Percentiles rank a stretch among this genome's conserved stretches.
Evolutionary conservation across 1,140 invertebrate genomes (phyloP).

Genomic region (Subanguina moxae): DNA sequence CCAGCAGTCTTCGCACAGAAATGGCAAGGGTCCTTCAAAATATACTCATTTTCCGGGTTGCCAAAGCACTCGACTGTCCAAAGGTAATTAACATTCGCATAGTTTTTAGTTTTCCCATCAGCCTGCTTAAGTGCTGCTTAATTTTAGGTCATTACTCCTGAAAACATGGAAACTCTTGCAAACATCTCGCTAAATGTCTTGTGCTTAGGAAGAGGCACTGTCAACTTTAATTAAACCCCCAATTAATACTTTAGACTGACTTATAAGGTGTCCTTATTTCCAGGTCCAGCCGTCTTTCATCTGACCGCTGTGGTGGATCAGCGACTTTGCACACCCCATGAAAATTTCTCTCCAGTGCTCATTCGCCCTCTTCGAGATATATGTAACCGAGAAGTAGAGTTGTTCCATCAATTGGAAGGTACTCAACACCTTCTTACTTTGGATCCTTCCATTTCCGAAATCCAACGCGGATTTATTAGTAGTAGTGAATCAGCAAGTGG

Average conservation of each 20-base stretch:
- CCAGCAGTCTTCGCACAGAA: background rate
- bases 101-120: background rate
- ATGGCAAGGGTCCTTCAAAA: background rate
- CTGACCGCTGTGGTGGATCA: slow-evolving; percentile 12
- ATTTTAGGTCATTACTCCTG: slow-evolving; percentile 7
- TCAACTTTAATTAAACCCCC: background rate
- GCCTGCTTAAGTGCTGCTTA: background rate
- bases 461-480: too few species aligned
- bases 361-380: slow-evolving; percentile 19
- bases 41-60: background rate
- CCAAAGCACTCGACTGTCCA: background rate
- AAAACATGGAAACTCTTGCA: slow-evolving; percentile 9
- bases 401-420: background rate
- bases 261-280: slow-evolving; percentile 3
- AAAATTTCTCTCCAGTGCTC: background rate
- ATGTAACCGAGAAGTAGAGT: slow-evolving; percentile 8
- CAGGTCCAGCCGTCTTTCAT: slow-evolving; percentile 11
- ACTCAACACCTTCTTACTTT: background rate
- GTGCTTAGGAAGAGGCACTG: slow-evolving; percentile 20
- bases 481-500: too few species aligned
- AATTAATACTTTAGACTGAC: background rate
- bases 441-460: too few species aligned
- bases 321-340: background rate
- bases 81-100: background rate
- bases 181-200: slow-evolving; percentile 20